Base-by-base conservation (phyloP, 2,797 vertebrate genomes). In the Miichthys miiuy region DNA sequence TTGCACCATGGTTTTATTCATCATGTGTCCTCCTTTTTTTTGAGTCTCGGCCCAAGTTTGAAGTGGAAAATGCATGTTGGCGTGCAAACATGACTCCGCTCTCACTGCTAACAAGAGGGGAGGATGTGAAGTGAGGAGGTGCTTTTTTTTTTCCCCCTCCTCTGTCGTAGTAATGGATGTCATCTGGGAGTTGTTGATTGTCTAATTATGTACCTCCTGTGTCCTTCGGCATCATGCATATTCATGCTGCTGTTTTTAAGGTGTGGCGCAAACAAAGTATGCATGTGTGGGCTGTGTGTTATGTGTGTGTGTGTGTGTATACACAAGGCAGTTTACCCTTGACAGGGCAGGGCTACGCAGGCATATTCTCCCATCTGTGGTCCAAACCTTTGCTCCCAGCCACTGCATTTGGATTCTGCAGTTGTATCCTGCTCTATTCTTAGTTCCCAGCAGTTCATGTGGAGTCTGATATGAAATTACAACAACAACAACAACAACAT, bases 151-250 rank as follows among this genome's bases (percentile, higher is more conserved):
- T 1, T 30, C 4, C 27, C 27, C 34, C 77, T 88, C 70, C 81
- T 76, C 87, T 83, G 85, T 90, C 46, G 60, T 83, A 79, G 86
- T 85, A 85, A 84, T 68, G 79, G 81, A 25, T 47, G 82, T 90
- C 91, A 85, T 57, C 80, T 72, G 91, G 92, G 92, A 91, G 60
- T 86, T 88, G 90, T 90, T 95, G 94, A 94, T 95, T 94, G 92
- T 90, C 90, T 94, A 94, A 95, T 94, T 93, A 93, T 92, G 93
- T 93, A 84, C 87, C 92, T 90, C 84, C 90, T 82, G 90, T 92
- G 92, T 91, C 92, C 92, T 93, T 93, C 87, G 65, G 89, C 81
- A 58, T 93, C 89, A 94, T 96, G 89, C 91, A 96, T 96, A 96
- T 95, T 95, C 91, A 95, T 94, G 91, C 78, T 81, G 89, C 79